Evolutionary conservation across 2,113 vertebrate genomes (phyloP), one percentile per base, ranked within the genome.

Genomic region (Cebus imitator): DNA sequence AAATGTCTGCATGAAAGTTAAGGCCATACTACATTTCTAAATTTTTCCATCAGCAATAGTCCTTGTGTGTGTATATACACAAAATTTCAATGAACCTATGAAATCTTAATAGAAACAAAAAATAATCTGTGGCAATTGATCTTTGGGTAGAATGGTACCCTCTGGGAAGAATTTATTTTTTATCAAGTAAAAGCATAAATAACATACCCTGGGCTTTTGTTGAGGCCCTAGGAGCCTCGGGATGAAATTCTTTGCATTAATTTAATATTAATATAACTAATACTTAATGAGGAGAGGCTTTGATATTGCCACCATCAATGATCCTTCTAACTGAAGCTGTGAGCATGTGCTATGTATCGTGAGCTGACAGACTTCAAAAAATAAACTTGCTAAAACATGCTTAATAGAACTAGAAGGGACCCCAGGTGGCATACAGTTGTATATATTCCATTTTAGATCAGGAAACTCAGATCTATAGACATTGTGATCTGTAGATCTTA

Each of bases 71-170:
- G n/a, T 81, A 68, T 25, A n/a, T 48, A 43, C 1, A 82, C 4
- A 70, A 48, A 68, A 92, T 93, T 90, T 94, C 50, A 85, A 25
- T 66, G 81, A 79, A 86, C 45, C 30, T 91, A 70, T 93, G 48
- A 83, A 94, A 95, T 96, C 50, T 97, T 94, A 92, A 95, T 91
- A 78, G 88, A 87, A 93, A 95, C 55, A 96, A 95, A 96, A 98
- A 84, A 64, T 83, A 58, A 91, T 93, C 70, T 76, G 6, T 87
- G 70, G 30, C 35, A 92, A 81, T 58, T 96, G n/a, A 87, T 70
- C 88, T 91, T 95, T 82, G 35, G 78, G 25, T 85, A 61, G 57
- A 87, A 96, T 10, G 12, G 58, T 35, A 57, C 16, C 76, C 58
- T 96, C 32, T 45, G 82, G 58, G 20, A 95, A 61, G 11, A 81